Base-by-base conservation (phyloP, 2,888 invertebrate genomes). In the Temnothorax ravouxi region DNA sequence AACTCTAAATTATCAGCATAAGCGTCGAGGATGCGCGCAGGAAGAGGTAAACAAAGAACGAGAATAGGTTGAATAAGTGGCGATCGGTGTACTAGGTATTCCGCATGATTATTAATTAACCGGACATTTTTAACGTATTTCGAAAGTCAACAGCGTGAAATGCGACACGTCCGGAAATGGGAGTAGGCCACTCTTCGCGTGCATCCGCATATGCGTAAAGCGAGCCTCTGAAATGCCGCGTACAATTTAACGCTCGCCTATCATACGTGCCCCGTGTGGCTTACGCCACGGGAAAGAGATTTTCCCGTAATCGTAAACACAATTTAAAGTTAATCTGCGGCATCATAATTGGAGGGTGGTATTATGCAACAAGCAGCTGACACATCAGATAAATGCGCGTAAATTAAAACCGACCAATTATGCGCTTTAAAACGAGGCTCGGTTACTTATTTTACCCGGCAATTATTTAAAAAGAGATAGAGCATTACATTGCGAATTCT, bases 41-140 rank as follows among this genome's bases (percentile, higher is more conserved):
- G 77, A 84, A 71, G 61, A 38, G 50, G 44, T 18, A 38, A 52
- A 76, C 54, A 67, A 50, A 29, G 54, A 47, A 52, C 38, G 21
- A 29, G 21, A 59, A 62, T 21, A 74, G 44, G 71, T 25, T 29
- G 38, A 72, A 83, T 89, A 91, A 91, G 91, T 91, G 89, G 84
- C 88, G 87, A 90, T 74, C 84, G 86, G 62, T 91, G 91, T 90
- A 86, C 86, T 82, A 88, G 80, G 56, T 72, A 80, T 71, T 79
- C 47, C 54, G 84, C 84, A 86, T 89, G 88, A 91, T 93, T 92
- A 93, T 93, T 93, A 91, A 93, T 92, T 91, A 91, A 88, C 88
- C 81, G 77, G 88, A 86, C 84, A 83, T 79, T 82, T 84, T 77
- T 62, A 87, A 88, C 85, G 88, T 88, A 88, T 90, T 91, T 90